These are phyloP conservation scores for Leptatherina wallacei DNA, from an alignment of 2,797 vertebrate genomes.

Conservation along the genomic window DNA sequence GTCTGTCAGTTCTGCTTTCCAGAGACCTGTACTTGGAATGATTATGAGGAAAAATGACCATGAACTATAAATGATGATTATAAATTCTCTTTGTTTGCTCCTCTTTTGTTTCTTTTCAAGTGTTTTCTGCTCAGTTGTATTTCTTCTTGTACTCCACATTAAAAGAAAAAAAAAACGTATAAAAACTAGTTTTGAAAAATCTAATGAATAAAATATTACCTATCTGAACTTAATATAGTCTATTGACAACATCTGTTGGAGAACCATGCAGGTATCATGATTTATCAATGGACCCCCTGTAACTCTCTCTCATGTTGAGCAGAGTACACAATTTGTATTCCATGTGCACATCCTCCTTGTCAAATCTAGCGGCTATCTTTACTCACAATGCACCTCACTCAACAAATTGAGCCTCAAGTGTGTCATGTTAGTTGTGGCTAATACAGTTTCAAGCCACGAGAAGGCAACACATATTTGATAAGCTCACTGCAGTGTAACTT, in stretches of 20 bases:
- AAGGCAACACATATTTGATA: not conserved
- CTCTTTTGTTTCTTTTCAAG: constrained; percentile 71
- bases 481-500: not conserved
- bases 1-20: constrained; percentile 86
- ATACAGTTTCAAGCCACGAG: not conserved
- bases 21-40: constrained; percentile 83
- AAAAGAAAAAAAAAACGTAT: constrained; percentile 41
- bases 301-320: constrained; percentile 1
- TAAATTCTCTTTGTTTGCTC: constrained; percentile 76
- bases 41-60: constrained; percentile 79
- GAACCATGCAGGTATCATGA: constrained; percentile 22
- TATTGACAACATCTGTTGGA: constrained; percentile 53
- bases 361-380: not conserved
- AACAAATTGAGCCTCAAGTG: not conserved
- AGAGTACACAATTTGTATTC: not conserved
- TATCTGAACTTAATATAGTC: constrained; percentile 59
- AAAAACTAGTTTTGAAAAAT: constrained; percentile 75
- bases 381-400: constrained; percentile 9
- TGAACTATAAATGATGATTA: constrained; percentile 82
- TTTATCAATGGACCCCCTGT: not conserved
- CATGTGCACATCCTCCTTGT: constrained; percentile 13
- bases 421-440: not conserved
- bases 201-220: constrained; percentile 72
- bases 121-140: constrained; percentile 75
- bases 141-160: constrained; percentile 68